A percentile compares a stretch with the other conserved stretches of the same genome.
These are phyloP conservation scores for Vanessa atalanta DNA, from an alignment of 1,140 invertebrate genomes.

Conservation along the genomic window DNA sequence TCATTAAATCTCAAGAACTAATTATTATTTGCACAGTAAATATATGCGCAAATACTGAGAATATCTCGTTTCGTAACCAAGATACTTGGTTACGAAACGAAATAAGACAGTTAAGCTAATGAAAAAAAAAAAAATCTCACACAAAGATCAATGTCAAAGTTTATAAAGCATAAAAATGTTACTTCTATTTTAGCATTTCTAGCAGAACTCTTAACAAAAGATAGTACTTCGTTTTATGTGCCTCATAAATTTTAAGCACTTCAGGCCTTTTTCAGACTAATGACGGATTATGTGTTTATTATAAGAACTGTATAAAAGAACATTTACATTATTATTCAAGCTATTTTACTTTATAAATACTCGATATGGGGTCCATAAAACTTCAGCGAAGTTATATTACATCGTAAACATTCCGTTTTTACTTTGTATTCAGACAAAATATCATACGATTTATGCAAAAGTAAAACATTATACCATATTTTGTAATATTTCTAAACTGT, in stretches of 20 bases:
- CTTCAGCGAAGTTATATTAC: too few species aligned
- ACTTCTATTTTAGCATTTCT: conserved; percentile 1
- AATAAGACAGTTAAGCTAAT: not conserved
- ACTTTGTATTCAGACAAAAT: too few species aligned
- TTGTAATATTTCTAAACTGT: not conserved
- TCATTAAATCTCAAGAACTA: too few species aligned
- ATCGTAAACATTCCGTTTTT: too few species aligned
- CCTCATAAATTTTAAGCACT: conserved; percentile 25
- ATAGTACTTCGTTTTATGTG: conserved; percentile 6
- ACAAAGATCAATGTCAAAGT: not conserved
- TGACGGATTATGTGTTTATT: conserved; percentile 18
- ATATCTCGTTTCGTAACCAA: too few species aligned
- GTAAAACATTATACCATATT: not conserved
- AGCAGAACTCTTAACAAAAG: not conserved
- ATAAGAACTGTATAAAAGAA: conserved; percentile 4
- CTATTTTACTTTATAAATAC: not conserved
- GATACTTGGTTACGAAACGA: not conserved
- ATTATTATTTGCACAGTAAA: too few species aligned
- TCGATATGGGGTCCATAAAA: too few species aligned
- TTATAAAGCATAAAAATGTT: conserved; percentile 2
- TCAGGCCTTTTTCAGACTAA: conserved; percentile 26
- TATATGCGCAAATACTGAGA: too few species aligned
- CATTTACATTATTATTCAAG: not conserved
- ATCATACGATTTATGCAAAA: not conserved
- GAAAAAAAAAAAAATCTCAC: not conserved